Base-by-base conservation (phyloP, 2,888 invertebrate genomes). In the Nemoura dubitans region DNA sequence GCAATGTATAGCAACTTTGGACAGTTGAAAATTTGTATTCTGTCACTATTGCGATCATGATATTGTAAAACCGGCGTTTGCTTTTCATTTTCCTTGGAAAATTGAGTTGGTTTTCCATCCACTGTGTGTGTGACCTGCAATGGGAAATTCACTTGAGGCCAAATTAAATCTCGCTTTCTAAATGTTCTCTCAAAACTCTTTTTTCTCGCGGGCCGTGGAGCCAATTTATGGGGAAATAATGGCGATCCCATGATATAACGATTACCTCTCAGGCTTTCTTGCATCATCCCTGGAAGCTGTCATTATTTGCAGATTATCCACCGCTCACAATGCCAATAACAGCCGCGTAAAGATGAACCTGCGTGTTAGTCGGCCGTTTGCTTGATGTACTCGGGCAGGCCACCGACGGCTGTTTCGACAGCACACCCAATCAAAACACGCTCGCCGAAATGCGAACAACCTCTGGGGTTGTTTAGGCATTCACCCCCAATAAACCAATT, bases 121-220 rank as follows among this genome's bases (percentile, higher is more conserved):
- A 59, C 21, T 59, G 59, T 36, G 36, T 36, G 36, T 59, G 59
- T 59, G 59, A 59, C 59, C 59, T 59, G 59, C 59, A 59, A 59
- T 59, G 59, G 59, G 59, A 59, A 59, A 59, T 59, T 59, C 59
- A 59, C 59, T 59, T 14, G 59, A 59, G 59, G 14, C 59, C 59
- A 59, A 59, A 59, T 59, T 59, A 59, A 59, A 59, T 59, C 59
- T 59, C 59, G 59, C 59, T 59, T 59, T 59, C 59, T 59, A 59
- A 59, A 59, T 21, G 59, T 59, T 59, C 59, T 21, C 59, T 21
- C 59, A 1, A 14, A 59, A 59, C 59, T 3, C 16, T 59, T 59
- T 59, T 59, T 59, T 2, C 59, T 59, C 59, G 59, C 14, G 59
- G 36, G 59, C 59, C 59, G 59, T 21, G 59, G 6, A 59, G 59